A percentile compares a stretch with the other conserved stretches of the same genome.
Conservation (phyloP, 2,888 invertebrate genomes). For the Cheilosia urbana region DNA sequence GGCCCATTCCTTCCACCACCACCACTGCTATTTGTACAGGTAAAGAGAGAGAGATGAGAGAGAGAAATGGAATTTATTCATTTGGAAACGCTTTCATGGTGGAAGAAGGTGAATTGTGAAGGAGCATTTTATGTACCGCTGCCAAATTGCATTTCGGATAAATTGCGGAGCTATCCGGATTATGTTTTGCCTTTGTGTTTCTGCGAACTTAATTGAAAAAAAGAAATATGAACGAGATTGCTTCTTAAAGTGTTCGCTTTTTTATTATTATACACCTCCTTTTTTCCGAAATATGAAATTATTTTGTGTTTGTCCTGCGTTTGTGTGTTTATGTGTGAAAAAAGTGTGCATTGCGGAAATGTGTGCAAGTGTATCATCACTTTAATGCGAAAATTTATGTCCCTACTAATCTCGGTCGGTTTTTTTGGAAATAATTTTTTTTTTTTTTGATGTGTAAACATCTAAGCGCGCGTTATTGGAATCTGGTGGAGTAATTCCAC, state of each 20-base stretch:
- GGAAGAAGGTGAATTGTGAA: conserved; percentile 11
- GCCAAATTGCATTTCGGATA: conserved; percentile 51
- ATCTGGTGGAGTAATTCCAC: too few relatives aligned
- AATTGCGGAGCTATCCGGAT: conserved; percentile 25
- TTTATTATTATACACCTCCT: background rate
- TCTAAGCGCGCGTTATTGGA: too few relatives aligned
- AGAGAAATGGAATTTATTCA: conserved; percentile 46
- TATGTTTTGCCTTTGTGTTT: conserved; percentile 22
- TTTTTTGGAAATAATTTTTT: too few relatives aligned
- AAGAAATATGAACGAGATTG: background rate
- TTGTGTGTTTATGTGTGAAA: too few relatives aligned
- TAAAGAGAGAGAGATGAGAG: conserved; percentile 20
- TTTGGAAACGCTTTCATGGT: conserved; percentile 8
- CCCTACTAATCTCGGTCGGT: too few relatives aligned
- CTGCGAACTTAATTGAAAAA: conserved; percentile 31
- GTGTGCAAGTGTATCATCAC: too few relatives aligned
- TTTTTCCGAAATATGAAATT: background rate
- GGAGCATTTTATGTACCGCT: conserved; percentile 15
- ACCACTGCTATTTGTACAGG: conserved; percentile 9
- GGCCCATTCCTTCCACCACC: background rate
- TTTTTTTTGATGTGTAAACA: too few relatives aligned
- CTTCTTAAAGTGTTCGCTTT: background rate
- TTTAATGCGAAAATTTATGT: too few relatives aligned
- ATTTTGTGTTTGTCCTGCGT: too few relatives aligned
- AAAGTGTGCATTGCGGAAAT: too few relatives aligned